These are phyloP conservation scores for Leptinotarsa rubiginosa DNA, from an alignment of 2,888 invertebrate genomes.

Conservation along the genomic window DNA sequence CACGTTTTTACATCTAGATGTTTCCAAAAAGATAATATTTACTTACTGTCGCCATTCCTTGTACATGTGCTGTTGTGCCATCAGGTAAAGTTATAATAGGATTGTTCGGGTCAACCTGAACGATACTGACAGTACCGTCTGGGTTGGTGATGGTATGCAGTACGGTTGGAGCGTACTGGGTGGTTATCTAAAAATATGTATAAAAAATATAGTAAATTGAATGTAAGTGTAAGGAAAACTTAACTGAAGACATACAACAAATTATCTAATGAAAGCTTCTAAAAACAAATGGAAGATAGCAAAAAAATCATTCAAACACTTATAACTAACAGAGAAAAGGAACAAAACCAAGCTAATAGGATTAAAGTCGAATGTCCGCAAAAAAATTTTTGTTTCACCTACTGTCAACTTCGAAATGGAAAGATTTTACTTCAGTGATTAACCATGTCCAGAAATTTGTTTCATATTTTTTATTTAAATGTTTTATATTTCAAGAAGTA, in stretches of 20 bases:
- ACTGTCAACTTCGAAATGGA: constrained; percentile 25
- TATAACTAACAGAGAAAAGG: constrained; percentile 34
- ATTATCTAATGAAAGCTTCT: constrained; percentile 22
- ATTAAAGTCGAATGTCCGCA: constrained; percentile 30
- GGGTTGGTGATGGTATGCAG: constrained; percentile 96
- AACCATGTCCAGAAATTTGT: not conserved
- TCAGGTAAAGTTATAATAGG: constrained; percentile 95
- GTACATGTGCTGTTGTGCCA: constrained; percentile 94
- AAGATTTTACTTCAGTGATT: constrained; percentile 3
- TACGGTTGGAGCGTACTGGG: constrained; percentile 88
- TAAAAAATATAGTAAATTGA: not conserved
- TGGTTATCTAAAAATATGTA: constrained; percentile 66
- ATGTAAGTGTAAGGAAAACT: not conserved
- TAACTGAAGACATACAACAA: constrained; percentile 39
- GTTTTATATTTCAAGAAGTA: not conserved
- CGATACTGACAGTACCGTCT: constrained; percentile 95
- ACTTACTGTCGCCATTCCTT: constrained; percentile 70
- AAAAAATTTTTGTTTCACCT: constrained; percentile 22
- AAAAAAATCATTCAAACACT: constrained; percentile 34
- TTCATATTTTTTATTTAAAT: not conserved
- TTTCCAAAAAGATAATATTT: not conserved
- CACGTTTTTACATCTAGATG: not conserved
- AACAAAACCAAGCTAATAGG: constrained; percentile 50
- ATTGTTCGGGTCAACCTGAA: constrained; percentile 94
- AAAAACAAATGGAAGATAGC: constrained; percentile 27